phyloP scores from a whole-genome alignment of 2,888 invertebrate genomes.

The Caenorhabditis sp. region DNA sequence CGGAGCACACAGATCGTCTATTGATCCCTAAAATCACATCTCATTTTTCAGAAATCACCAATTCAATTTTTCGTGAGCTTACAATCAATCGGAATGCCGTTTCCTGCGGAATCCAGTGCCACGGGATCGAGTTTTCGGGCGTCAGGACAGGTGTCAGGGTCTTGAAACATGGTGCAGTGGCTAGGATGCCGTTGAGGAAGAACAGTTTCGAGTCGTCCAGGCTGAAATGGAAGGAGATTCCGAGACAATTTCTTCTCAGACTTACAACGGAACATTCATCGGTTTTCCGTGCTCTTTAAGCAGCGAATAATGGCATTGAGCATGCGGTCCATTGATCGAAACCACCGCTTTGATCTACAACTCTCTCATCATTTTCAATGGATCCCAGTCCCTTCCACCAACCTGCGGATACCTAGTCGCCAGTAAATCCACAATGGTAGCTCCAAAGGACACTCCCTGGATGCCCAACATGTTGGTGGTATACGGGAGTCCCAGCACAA shows the following conservation, averaged over 20 bases:
- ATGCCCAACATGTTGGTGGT: constrained; percentile 62
- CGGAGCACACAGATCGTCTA: constrained; percentile 58
- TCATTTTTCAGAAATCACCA: no score
- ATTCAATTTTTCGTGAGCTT: no score
- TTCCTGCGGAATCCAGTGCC: constrained; percentile 58
- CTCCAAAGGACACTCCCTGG: constrained; percentile 68
- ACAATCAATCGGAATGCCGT: constrained; percentile 63
- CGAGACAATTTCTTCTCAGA: no score
- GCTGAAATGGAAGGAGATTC: constrained; percentile 27
- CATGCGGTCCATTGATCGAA: constrained; percentile 64
- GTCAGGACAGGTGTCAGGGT: constrained; percentile 40
- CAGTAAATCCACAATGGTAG: constrained; percentile 61
- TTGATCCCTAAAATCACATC: constrained; percentile 44
- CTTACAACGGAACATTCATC: constrained; percentile 47
- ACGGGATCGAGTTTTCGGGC: constrained; percentile 57
- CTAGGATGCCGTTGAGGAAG: constrained; percentile 61
- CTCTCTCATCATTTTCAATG: no score
- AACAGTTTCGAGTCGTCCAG: constrained; percentile 53
- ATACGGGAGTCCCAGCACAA: constrained; percentile 55
- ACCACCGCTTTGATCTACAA: constrained; percentile 61
- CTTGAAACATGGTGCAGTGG: constrained; percentile 47
- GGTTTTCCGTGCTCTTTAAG: constrained; percentile 62
- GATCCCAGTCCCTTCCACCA: no score
- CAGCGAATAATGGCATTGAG: constrained; percentile 40
- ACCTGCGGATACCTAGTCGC: constrained; percentile 60